A percentile compares a stretch with the other conserved stretches of the same genome.
Evolutionary conservation across 2,797 vertebrate species (phyloP).

Genomic region (Falco naumanni): DNA sequence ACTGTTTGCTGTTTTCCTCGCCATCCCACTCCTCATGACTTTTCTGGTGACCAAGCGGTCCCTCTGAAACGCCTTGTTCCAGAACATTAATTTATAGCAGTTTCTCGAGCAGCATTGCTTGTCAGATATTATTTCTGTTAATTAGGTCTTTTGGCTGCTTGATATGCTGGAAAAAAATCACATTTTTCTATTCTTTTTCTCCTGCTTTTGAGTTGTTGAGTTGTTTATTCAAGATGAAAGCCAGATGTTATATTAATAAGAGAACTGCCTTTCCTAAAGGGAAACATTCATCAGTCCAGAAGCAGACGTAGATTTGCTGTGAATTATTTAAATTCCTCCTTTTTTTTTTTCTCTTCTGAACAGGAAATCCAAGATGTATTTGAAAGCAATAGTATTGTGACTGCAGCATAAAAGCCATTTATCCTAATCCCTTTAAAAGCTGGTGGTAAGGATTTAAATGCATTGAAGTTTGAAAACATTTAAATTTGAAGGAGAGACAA

Average conservation of each 20-base stretch:
- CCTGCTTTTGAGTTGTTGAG: slow-evolving; percentile 24
- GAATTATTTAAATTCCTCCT: slow-evolving; percentile 71
- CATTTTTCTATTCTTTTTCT: slow-evolving; percentile 42
- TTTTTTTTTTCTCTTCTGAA: slow-evolving; percentile 25
- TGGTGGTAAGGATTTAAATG: slow-evolving; percentile 6
- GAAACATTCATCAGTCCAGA: slow-evolving; percentile 72
- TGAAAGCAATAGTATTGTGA: slow-evolving; percentile 50
- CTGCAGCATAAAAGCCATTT: slow-evolving; percentile 51
- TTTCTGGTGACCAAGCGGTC: neutral
- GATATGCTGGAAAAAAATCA: slow-evolving; percentile 25
- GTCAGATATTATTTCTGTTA: slow-evolving; percentile 34
- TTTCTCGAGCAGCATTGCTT: neutral
- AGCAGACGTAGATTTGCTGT: slow-evolving; percentile 53
- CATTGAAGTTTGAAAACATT: slow-evolving; percentile 23
- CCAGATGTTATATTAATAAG: slow-evolving; percentile 77
- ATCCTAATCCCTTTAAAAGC: slow-evolving; percentile 43
- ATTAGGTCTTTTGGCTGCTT: slow-evolving; percentile 59
- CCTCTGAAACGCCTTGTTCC: neutral
- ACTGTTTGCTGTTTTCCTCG: neutral
- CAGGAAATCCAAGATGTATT: slow-evolving; percentile 64
- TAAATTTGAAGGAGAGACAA: slow-evolving; percentile 26
- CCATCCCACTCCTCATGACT: neutral
- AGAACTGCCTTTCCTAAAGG: slow-evolving; percentile 70
- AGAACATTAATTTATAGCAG: neutral
- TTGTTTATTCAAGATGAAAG: slow-evolving; percentile 73